Base-by-base conservation (phyloP, 1,140 invertebrate species). In the Radopholus similis region DNA sequence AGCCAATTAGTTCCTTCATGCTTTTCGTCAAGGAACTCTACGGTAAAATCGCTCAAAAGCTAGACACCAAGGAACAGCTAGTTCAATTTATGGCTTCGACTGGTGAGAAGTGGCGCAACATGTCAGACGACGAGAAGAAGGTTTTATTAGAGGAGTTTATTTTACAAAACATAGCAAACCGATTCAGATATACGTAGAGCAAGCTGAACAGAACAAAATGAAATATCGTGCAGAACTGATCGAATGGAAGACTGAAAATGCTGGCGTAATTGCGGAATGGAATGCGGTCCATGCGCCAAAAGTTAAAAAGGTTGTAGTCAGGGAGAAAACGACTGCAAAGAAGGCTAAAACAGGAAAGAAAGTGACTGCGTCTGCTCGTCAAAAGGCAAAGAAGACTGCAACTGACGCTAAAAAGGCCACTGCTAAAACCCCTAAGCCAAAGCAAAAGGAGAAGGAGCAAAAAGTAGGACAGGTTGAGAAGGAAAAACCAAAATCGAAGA, bases 111-210 rank as follows among this genome's bases (percentile, higher is more conserved):
- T 64, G 62, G 62, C 30, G 32, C 1, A 2, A 15, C 18, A 23
- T 64, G 26, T 15, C 62, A 30, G 53, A 6, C 13, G 21, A 26
- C n/a, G 62, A 64, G 18, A 64, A 64, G 53, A 26, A 64, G 53
- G 62, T 58, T 58, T 57, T 57, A 11, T 57, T 51, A 11, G 23
- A 0, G n/a, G 4, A 1, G 28, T n/a, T 26, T 56, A 40, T 56
- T 56, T 56, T 26, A 0, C 30, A 57, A 34, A 57, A 54, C 11
- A 9, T 37, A n/a, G 18, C n/a, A 4, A 54, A n/a, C 4, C 3
- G 15, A 38, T 58, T 64, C 34, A 60, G 57, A n/a, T 26, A n/a
- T 60, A 60, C 40, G 3, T 47, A 6, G 5, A 44, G 30, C 21
- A 42, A 23, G 2, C 18, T 32, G 37, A 11, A 44, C 0, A 64